Evolutionary conservation across 2,113 vertebrate species (phyloP).

Genomic region (Tragulus kanchil): DNA sequence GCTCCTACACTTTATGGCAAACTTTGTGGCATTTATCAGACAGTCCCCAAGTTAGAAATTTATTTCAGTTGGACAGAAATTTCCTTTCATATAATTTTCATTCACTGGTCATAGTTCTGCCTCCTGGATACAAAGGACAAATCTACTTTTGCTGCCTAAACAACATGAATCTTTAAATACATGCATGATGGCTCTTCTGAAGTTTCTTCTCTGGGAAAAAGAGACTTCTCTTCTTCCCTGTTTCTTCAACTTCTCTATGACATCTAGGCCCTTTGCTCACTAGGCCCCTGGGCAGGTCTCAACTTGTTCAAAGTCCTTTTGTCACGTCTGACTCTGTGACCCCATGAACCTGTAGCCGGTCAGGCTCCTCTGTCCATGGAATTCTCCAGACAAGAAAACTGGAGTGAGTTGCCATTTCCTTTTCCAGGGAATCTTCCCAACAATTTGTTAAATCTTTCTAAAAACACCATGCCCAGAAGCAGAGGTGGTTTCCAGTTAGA

Average conservation of each 20-base stretch:
- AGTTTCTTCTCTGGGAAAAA: neutral
- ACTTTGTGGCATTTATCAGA: neutral
- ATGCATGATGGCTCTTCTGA: neutral
- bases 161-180: neutral
- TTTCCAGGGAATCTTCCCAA: too few relatives aligned
- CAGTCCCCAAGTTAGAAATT: neutral
- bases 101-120: neutral
- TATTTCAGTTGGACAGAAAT: neutral
- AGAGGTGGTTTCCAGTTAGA: conserved; percentile 46
- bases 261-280: neutral
- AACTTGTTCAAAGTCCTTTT: neutral
- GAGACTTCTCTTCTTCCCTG: neutral
- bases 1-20: neutral
- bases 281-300: neutral
- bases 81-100: neutral
- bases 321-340: too few relatives aligned
- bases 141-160: neutral
- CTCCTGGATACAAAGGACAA: neutral
- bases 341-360: too few relatives aligned
- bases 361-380: too few relatives aligned
- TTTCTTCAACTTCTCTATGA: neutral
- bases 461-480: conserved; percentile 15
- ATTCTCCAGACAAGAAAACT: too few relatives aligned
- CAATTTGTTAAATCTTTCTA: neutral
- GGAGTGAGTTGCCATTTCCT: too few relatives aligned